These are phyloP conservation scores for Lichenostomus cassidix DNA, from an alignment of 2,113 vertebrate species.

Conservation along the genomic window DNA sequence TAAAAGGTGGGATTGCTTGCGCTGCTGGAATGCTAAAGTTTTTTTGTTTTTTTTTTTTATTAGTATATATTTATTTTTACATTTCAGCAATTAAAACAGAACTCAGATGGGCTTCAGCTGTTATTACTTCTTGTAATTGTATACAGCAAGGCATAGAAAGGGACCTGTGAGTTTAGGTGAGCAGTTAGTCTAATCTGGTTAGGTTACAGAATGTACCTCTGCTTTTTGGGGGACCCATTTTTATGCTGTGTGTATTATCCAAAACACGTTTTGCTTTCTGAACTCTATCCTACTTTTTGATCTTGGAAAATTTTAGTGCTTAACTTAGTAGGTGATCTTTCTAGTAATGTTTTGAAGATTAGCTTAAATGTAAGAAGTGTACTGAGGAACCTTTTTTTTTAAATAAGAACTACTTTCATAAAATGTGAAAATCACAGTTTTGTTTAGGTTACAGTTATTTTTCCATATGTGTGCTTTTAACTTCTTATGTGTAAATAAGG, in stretches of 20 bases:
- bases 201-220: neutral
- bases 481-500: neutral
- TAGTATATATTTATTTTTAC: neutral
- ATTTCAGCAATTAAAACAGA: neutral
- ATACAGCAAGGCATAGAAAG: neutral
- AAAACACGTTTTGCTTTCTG: neutral
- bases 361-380: neutral
- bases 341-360: neutral
- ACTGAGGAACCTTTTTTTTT: neutral
- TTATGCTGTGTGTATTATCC: neutral
- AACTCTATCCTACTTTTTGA: neutral
- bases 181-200: neutral
- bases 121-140: neutral
- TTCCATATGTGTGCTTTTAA: slow-evolving; percentile 12
- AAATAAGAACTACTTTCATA: neutral
- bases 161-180: neutral
- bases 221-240: neutral
- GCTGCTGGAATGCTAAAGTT: neutral
- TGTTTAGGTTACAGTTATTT: slow-evolving; percentile 19
- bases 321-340: neutral
- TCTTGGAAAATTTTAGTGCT: neutral
- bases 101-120: neutral
- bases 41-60: neutral
- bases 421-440: neutral
- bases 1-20: neutral